Evolutionary conservation across 2,797 vertebrate species (phyloP), one percentile per base, ranked within the genome.

Genomic region (Myotis daubentonii): DNA sequence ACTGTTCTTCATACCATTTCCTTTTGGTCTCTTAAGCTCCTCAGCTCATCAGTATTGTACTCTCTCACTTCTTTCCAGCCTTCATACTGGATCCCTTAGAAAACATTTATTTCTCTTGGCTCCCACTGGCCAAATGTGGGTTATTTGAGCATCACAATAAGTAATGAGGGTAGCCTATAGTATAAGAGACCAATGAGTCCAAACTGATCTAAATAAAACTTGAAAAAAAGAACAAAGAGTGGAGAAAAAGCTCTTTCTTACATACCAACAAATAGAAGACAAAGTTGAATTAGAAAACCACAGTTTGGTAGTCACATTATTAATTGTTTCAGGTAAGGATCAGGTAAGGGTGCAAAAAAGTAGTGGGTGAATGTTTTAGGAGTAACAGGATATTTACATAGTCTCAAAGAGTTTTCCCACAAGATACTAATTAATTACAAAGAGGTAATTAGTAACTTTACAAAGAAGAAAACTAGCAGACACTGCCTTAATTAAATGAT

Each of bases 241-340:
- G 20, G 53, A 75, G 49, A 53, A 57, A 94, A 89, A 55, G 1
- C 2, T 60, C 3, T 81, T 65, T 60, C 38, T 38, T 75, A 25
- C 11, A n/a, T 89, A 53, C 5, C n/a, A 57, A 72, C 23, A 41
- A 87, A 68, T 44, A 62, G 38, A 55, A 85, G 22, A 55, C 6
- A 83, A 82, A 87, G 41, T 68, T 78, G 23, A 92, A 44, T 92
- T 92, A 47, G 47, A 74, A 92, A 95, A 60, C 87, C 41, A 93
- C 30, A 92, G 12, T 68, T 65, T 84, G n/a, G 22, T 20, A 95
- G 41, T 22, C 9, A 23, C 13, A 17, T n/a, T 75, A 51, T 22
- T 57, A 28, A 49, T 55, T 68, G 3, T 71, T 89, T 90, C 28
- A 60, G 60, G 13, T 82, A 74, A 88, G 47, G 44, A 79, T 79